Evolutionary conservation across 2,797 vertebrate species (phyloP), one percentile per base, ranked within the genome.

Genomic region (Florisuga fusca): DNA sequence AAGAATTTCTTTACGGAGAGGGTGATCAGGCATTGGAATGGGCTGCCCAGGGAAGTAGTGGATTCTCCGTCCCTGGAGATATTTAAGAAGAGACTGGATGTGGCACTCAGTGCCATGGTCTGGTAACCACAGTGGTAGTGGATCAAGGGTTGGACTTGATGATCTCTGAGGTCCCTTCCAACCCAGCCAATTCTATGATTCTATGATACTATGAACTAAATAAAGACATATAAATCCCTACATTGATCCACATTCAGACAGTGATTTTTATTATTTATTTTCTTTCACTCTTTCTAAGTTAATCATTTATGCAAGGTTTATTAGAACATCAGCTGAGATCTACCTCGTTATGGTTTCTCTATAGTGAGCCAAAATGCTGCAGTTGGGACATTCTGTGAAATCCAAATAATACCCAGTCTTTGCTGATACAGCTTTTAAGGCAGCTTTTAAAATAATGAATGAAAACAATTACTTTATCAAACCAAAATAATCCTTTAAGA

Each of bases 371-470:
- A 74, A 85, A 86, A 50, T 7, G 1, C 6, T 63, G 8, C 33
- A 61, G 34, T 61, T 43, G 41, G 1, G 46, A 81, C 10, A 0
- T 43, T 81, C 33, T 81, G 2, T 41, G 23, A 67, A 67, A 14
- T 83, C 25, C 9, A 72, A 51, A 64, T 6, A 25, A 4, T 20
- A 43, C 12, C 80, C 10, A 20, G 17, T 15, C 36, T 62, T 68
- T 1, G 1, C 14, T 69, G 15, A 51, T n/a, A 41, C 0, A 41
- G 5, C 3, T 79, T 19, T 6, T 34, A 46, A 50, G 2, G 6
- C 7, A 68, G 26, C 10, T 69, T 85, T 89, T 50, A 45, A 83
- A 50, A 16, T 10, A 63, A 59, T 7, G 3, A 63, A 36, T 33
- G 4, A 63, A 63, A 77, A 29, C 0, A 46, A 75, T 75, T n/a